Percentiles rank a stretch among this genome's conserved stretches.
phyloP scores from a whole-genome alignment of 2,113 vertebrate genomes.

The Oncorhynchus gorbuscha region DNA sequence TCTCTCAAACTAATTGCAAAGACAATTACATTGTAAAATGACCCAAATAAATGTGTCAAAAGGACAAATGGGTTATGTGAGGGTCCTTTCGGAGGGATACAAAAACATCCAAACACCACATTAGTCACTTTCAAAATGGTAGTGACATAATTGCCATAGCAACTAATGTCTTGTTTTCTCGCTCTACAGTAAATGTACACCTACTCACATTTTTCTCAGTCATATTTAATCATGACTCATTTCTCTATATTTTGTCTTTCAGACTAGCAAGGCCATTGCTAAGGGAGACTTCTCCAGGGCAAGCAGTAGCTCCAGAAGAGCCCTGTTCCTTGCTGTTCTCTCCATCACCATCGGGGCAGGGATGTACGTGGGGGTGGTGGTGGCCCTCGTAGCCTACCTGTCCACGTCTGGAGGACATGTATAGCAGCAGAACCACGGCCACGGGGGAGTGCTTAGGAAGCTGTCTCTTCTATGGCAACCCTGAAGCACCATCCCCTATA shows the following conservation, averaged over 20 bases:
- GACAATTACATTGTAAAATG: constrained; percentile 37
- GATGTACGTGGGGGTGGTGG: constrained; percentile 89
- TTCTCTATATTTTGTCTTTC: constrained; percentile 14
- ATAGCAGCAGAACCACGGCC: constrained; percentile 57
- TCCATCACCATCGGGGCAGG: constrained; percentile 90
- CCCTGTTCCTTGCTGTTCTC: constrained; percentile 87
- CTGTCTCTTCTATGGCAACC: not conserved
- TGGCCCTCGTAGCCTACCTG: constrained; percentile 89
- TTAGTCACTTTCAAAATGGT: constrained; percentile 66
- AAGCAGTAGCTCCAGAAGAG: constrained; percentile 84
- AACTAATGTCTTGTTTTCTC: constrained; percentile 67
- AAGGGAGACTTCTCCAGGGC: constrained; percentile 92
- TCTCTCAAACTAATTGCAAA: constrained; percentile 37
- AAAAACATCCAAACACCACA: constrained; percentile 67
- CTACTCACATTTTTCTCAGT: constrained; percentile 52
- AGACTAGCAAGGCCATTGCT: constrained; percentile 92
- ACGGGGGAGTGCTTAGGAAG: not conserved
- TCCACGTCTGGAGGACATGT: constrained; percentile 82
- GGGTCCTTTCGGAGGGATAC: constrained; percentile 50
- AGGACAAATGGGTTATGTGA: constrained; percentile 52
- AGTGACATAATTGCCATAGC: constrained; percentile 72
- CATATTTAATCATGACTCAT: not conserved
- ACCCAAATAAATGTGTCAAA: constrained; percentile 48
- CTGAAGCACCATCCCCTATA: not conserved
- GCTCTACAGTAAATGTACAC: constrained; percentile 29